Base-by-base conservation (phyloP, 2,797 vertebrate genomes). In the Cyclura pinguis region DNA sequence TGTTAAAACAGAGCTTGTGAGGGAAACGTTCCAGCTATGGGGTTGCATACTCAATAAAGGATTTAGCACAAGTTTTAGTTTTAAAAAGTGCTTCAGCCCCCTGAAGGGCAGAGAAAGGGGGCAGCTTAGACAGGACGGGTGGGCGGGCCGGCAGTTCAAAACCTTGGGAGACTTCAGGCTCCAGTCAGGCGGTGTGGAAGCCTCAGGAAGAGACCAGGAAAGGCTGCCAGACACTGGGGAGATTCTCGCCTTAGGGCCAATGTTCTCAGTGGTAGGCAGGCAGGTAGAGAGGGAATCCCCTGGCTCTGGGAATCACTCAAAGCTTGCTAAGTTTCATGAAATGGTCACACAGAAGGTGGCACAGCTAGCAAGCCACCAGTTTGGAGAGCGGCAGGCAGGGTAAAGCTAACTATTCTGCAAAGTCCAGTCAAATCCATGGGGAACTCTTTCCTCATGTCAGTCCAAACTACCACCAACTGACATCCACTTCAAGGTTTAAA, bases 401-500 rank as follows among this genome's bases (percentile, higher is more conserved):
- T 8, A 42, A 69, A 3, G 4, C 93, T 42, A 83, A 87, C 77
- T 85, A 78, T 52, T 59, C 22, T 55, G 1, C 0, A 86, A 91
- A 0, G 32, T 74, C 80, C 92, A 67, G 84, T 86, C 13, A 0
- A 88, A 80, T 35, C 52, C 2, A 0, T 55, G 83, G 50, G 85
- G 38, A 42, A 16, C 52, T 32, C 72, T 13, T 18, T 85, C 80
- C 57, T 9, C 24, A 55, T 24, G 3, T 67, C 38, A 57, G 35
- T 55, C 12, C 82, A 91, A 16, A 13, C 27, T 55, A 29, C 20
- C 87, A 80, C 82, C 90, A 89, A 69, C 88, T 64, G 0, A 6
- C 57, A 85, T 0, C 0, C 16, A 0, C 22, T 57, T 84, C 78
- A 0, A 16, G 0, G 67, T 32, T 0, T 42, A 35, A 42, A 50